These are phyloP conservation scores for Murina feae DNA, from an alignment of 2,113 vertebrate species.

Conservation along the genomic window DNA sequence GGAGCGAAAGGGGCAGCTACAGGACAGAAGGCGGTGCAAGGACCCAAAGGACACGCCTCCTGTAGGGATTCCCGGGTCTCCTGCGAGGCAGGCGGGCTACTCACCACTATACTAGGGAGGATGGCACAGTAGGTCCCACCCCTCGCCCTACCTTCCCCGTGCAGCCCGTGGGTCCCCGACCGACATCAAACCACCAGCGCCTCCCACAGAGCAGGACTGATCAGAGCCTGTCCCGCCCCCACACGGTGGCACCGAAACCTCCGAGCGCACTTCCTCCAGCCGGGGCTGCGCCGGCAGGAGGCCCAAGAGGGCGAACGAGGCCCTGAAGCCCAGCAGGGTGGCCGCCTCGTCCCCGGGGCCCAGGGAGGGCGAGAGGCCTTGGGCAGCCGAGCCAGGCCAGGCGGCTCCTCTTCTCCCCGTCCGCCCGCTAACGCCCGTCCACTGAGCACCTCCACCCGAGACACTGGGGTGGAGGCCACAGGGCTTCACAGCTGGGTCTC, in stretches of 20 bases:
- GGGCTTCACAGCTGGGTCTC: not conserved
- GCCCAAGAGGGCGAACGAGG: not conserved
- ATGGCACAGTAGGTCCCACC: not conserved
- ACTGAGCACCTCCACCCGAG: fast-evolving
- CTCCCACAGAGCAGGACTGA: not conserved
- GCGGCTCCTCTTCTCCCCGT: not conserved
- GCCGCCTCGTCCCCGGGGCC: not conserved
- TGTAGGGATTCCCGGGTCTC: constrained; percentile 54
- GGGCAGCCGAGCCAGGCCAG: not conserved
- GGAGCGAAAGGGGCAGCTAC: too few relatives aligned
- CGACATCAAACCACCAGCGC: not conserved
- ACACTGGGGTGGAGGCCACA: not conserved
- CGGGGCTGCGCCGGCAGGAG: too few relatives aligned
- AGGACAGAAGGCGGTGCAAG: too few relatives aligned
- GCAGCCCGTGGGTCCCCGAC: too few relatives aligned
- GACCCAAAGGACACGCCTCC: too few relatives aligned
- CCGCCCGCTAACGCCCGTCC: not conserved
- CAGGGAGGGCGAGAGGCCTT: not conserved
- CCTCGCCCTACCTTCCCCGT: too few relatives aligned
- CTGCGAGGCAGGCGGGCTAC: constrained; percentile 74
- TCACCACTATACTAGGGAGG: constrained; percentile 71
- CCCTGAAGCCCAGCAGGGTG: not conserved
- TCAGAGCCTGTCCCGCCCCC: too few relatives aligned
- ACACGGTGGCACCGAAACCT: not conserved
- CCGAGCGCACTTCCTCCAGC: not conserved